Evolutionary conservation across 2,797 vertebrate species (phyloP).

Genomic region (Labeo calbasu): DNA sequence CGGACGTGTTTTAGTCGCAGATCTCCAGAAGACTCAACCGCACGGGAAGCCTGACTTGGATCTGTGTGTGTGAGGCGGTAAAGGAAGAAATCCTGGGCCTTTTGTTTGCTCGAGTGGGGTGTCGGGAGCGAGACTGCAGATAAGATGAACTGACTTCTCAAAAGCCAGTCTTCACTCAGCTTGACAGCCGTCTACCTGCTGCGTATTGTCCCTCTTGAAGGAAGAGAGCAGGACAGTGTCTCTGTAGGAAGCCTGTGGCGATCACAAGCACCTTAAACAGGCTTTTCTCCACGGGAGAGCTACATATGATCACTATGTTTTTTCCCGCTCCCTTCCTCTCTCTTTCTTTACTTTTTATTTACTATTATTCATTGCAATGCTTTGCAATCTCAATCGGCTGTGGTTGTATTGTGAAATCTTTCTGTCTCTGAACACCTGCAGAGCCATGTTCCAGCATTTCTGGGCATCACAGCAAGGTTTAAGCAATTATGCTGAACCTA

Average conservation of each 20-base stretch:
- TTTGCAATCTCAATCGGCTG: not conserved
- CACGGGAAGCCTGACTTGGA: not conserved
- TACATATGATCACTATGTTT: not conserved
- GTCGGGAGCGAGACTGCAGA: conserved; percentile 46
- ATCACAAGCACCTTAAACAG: conserved; percentile 52
- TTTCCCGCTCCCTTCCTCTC: not conserved
- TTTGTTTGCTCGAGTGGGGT: conserved; percentile 41
- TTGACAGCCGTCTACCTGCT: conserved; percentile 36
- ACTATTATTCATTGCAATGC: not conserved
- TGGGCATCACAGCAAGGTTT: not conserved
- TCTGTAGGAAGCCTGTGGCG: conserved; percentile 36
- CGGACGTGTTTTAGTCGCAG: not conserved
- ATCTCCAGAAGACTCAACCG: not conserved
- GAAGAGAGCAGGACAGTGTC: conserved; percentile 34
- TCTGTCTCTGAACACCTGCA: not conserved
- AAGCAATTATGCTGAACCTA: not conserved
- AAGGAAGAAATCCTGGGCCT: conserved; percentile 1
- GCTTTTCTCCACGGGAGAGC: conserved; percentile 23
- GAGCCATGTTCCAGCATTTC: not conserved
- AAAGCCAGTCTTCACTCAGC: conserved; percentile 52
- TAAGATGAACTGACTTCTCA: conserved; percentile 44
- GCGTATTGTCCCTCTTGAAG: conserved; percentile 51
- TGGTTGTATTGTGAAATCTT: not conserved
- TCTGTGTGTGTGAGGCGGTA: not conserved
- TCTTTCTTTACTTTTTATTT: not conserved